Conservation (phyloP, 2,113 vertebrate genomes). For the Puma concolor region DNA sequence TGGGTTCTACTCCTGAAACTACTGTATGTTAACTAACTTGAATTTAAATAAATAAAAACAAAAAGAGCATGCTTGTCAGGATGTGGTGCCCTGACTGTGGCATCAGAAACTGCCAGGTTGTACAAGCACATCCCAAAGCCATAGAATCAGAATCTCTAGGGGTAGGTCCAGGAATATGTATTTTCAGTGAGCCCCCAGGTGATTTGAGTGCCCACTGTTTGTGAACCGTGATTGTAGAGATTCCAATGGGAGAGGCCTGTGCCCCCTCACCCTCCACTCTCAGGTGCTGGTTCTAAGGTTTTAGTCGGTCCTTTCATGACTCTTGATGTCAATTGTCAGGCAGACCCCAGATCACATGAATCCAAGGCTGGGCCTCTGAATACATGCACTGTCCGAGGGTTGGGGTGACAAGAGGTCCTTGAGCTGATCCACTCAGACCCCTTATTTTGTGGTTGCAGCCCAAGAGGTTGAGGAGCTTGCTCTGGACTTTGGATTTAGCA, state of each 20-base stretch:
- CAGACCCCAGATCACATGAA: fast-evolving
- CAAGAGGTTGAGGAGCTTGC: neutral
- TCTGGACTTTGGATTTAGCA: neutral
- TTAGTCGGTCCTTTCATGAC: neutral
- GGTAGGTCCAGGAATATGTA: neutral
- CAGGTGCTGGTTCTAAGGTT: neutral
- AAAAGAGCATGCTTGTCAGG: neutral
- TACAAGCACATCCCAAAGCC: neutral
- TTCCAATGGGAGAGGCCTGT: neutral
- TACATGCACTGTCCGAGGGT: neutral
- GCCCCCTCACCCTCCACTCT: too few relatives aligned
- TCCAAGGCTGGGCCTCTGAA: neutral
- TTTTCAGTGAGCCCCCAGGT: neutral
- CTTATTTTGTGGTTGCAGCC: neutral
- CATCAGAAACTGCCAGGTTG: neutral
- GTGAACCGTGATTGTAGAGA: neutral
- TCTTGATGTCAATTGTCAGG: neutral
- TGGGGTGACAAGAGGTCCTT: too few relatives aligned
- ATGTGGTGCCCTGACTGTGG: neutral
- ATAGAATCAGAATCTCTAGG: neutral
- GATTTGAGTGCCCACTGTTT: neutral
- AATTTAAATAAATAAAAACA: too few relatives aligned
- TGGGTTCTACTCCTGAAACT: too few relatives aligned
- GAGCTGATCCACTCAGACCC: too few relatives aligned
- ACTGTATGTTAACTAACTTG: too few relatives aligned